These are phyloP conservation scores for Acanthiza pusilla DNA, from an alignment of 2,797 vertebrate species.

Conservation along the genomic window DNA sequence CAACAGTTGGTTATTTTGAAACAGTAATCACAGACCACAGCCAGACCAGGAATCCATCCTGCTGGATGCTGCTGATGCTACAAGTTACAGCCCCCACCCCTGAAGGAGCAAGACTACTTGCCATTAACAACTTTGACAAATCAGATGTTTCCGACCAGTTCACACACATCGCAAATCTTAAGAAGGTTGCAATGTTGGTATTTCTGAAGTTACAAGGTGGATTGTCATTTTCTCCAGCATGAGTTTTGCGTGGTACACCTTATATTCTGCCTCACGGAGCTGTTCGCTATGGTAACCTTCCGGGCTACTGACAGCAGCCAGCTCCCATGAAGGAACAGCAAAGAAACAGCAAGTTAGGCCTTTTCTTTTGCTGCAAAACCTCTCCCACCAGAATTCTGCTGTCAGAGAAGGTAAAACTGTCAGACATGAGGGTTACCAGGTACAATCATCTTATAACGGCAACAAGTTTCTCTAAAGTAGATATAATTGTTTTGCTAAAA, in stretches of 20 bases:
- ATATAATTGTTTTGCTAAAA: background rate
- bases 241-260: background rate
- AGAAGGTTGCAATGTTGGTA: background rate
- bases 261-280: background rate
- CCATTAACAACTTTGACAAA: background rate
- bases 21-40: background rate
- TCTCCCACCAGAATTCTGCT: background rate
- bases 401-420: background rate
- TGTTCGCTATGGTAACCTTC: conserved; percentile 27
- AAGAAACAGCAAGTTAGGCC: conserved; percentile 9
- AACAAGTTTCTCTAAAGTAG: conserved; percentile 48
- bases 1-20: background rate
- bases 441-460: background rate
- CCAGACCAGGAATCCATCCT: background rate
- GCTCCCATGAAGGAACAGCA: background rate
- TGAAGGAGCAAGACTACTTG: background rate
- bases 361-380: background rate
- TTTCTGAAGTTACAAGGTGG: background rate
- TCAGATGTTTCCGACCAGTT: background rate
- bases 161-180: rapidly evolving
- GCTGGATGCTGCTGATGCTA: rapidly evolving
- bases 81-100: background rate
- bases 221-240: background rate
- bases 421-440: background rate
- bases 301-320: conserved; percentile 5